These are phyloP conservation scores for Clivina fossor DNA, from an alignment of 2,888 invertebrate species.

Conservation along the genomic window DNA sequence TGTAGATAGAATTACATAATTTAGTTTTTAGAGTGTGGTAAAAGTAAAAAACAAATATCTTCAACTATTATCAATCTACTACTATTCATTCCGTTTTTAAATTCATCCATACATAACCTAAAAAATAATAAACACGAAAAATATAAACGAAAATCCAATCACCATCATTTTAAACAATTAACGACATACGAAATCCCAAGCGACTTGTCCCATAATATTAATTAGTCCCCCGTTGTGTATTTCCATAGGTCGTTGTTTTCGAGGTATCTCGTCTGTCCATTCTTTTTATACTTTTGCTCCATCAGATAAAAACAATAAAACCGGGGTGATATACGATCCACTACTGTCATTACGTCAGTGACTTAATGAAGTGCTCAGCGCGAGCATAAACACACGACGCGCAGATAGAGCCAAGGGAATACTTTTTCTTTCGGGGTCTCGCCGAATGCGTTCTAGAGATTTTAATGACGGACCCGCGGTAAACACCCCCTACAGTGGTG, in stretches of 20 bases:
- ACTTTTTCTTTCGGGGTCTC: conserved; percentile 7
- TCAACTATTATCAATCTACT: too few species aligned
- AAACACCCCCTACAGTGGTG: conserved; percentile 27
- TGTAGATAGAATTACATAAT: too few species aligned
- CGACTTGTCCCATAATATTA: neutral
- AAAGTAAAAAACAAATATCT: too few species aligned
- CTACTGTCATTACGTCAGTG: conserved; percentile 30
- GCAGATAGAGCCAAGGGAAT: conserved; percentile 4
- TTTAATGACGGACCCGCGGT: conserved; percentile 24
- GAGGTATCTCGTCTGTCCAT: neutral
- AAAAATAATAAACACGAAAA: too few species aligned
- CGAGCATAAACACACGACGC: too few species aligned
- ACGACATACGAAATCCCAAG: too few species aligned
- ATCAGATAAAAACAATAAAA: conserved; percentile 28
- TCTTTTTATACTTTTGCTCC: neutral
- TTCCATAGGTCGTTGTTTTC: neutral
- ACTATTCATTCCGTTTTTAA: too few species aligned
- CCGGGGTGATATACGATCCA: conserved; percentile 15
- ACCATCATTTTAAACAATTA: too few species aligned
- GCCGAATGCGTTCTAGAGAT: neutral
- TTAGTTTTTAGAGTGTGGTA: too few species aligned
- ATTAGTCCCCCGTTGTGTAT: conserved; percentile 19
- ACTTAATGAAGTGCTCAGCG: conserved; percentile 32
- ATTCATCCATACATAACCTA: too few species aligned
- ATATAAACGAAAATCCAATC: too few species aligned